Evolutionary conservation across 2,797 vertebrate genomes (phyloP).

Genomic region (Chiroxiphia lanceolata): DNA sequence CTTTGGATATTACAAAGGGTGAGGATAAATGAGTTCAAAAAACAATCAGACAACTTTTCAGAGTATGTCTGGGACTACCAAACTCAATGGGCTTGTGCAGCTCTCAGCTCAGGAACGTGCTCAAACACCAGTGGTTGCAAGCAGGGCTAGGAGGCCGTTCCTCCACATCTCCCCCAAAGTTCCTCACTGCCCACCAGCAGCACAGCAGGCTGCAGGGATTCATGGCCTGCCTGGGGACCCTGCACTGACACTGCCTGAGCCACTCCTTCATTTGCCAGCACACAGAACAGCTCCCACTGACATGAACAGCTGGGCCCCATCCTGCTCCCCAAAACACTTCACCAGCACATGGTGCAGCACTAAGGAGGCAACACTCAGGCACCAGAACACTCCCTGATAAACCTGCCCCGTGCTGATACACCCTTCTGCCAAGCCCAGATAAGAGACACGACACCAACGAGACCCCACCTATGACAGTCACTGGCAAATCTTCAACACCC

Average conservation of each 20-base stretch:
- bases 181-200: neutral
- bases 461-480: neutral
- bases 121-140: neutral
- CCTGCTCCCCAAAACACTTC: neutral
- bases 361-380: neutral
- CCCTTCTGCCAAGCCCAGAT: neutral
- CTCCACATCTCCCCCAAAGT: neutral
- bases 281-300: neutral
- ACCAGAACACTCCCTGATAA: neutral
- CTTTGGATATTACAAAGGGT: neutral
- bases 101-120: neutral
- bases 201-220: neutral
- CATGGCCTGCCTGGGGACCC: neutral
- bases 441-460: neutral
- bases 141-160: neutral
- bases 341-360: accelerated
- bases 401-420: neutral
- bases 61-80: neutral
- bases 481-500: neutral
- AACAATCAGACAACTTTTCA: neutral
- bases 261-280: neutral
- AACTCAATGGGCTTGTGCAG: neutral
- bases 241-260: neutral
- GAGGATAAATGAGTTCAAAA: neutral
- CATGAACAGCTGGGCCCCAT: neutral